Evolutionary conservation across 2,888 invertebrate species (phyloP).

Genomic region (Dasypolia templi): DNA sequence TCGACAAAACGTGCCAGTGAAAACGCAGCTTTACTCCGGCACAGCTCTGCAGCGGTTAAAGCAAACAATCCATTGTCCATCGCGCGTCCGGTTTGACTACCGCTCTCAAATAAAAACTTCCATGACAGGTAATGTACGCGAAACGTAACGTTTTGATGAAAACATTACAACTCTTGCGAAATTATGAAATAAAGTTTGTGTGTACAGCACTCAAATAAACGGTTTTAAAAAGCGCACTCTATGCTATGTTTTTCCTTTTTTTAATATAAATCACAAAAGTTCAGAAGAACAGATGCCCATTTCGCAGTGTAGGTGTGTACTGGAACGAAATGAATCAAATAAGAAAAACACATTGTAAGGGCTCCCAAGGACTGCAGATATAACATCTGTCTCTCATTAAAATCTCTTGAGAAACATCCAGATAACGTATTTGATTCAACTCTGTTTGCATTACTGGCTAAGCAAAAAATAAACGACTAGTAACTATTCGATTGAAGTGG

Average conservation of each 20-base stretch:
- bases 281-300: not conserved
- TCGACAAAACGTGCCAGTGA: not conserved
- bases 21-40: not conserved
- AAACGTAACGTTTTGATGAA: slow-evolving; percentile 9
- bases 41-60: slow-evolving; percentile 1
- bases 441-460: slow-evolving; percentile 25
- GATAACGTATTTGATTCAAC: slow-evolving; percentile 12
- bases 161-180: slow-evolving; percentile 13
- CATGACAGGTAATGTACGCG: slow-evolving; percentile 6
- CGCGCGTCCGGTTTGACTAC: slow-evolving; percentile 15
- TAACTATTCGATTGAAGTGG: slow-evolving; percentile 40
- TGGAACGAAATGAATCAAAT: slow-evolving; percentile 2
- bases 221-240: not conserved
- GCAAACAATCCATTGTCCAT: slow-evolving; percentile 15
- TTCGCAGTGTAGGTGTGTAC: not conserved
- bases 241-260: not conserved
- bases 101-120: slow-evolving; percentile 13
- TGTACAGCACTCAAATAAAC: slow-evolving; percentile 20
- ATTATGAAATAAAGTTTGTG: slow-evolving; percentile 33
- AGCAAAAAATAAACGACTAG: slow-evolving; percentile 34
- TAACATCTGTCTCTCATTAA: slow-evolving; percentile 19
- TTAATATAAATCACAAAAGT: not conserved
- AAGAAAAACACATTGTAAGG: not conserved
- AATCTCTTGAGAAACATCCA: slow-evolving; percentile 29
- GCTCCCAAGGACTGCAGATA: not conserved